These are phyloP conservation scores for Aproaerema taeniolella DNA, from an alignment of 2,888 invertebrate genomes.

Conservation along the genomic window DNA sequence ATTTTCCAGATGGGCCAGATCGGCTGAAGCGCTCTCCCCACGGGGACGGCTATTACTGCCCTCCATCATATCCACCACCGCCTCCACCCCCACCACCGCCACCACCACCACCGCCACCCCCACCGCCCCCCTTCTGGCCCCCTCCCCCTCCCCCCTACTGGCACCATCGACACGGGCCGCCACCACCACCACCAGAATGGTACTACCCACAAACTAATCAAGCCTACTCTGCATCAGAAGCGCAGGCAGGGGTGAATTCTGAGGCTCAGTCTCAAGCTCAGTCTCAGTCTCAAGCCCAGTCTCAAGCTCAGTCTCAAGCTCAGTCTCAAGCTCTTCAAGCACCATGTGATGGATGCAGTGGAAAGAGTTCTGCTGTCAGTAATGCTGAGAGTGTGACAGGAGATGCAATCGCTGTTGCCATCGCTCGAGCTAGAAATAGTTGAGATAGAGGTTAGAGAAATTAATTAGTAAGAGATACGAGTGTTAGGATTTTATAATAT, in stretches of 20 bases:
- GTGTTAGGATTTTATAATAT: background rate
- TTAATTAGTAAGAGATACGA: background rate
- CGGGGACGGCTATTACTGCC: conserved; percentile 28
- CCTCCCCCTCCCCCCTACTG: conserved; percentile 12
- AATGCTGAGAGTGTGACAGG: conserved; percentile 43
- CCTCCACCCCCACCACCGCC: conserved; percentile 25
- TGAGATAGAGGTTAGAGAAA: background rate
- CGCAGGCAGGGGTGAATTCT: background rate
- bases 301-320: background rate
- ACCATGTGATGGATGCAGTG: conserved; percentile 26
- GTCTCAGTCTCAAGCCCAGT: background rate
- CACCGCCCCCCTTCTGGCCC: conserved; percentile 7
- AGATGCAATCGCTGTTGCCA: conserved; percentile 43
- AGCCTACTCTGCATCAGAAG: background rate
- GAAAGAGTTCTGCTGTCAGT: conserved; percentile 32
- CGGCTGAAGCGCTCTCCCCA: conserved; percentile 47
- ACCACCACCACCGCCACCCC: conserved; percentile 15
- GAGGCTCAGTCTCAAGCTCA: background rate
- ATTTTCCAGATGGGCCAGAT: conserved; percentile 41
- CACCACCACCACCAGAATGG: conserved; percentile 8
- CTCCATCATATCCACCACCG: conserved; percentile 25
- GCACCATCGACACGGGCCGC: conserved; percentile 2
- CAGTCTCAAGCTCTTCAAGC: background rate
- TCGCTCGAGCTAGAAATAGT: conserved; percentile 29
- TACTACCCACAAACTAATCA: conserved; percentile 2